Base-by-base conservation (phyloP, 2,113 vertebrate species). In the Cynocephalus volans region DNA sequence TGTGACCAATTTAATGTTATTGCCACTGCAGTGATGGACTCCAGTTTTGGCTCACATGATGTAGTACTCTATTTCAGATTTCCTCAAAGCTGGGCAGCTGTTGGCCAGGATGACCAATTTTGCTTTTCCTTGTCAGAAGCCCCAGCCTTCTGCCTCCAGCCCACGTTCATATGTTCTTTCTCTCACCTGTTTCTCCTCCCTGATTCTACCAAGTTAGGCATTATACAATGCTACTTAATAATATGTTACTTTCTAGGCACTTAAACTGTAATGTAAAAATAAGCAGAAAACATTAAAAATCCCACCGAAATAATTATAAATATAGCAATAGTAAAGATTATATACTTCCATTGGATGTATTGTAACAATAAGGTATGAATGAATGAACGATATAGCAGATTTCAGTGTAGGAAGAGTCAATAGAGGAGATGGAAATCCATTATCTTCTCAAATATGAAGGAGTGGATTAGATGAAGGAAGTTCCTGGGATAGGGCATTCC, bases 61-160 rank as follows among this genome's bases (percentile, higher is more conserved):
- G 0, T 99, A 99, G 98, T 99, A 99, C 94, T 99, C 99, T 8
- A 99, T 99, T 98, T 99, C 99, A 23, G 99, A 99, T 98, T 99
- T 99, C 97, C 99, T 99, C 41, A 41, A 41, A 41, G 41, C 41
- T 41, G 41, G 41, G 41, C 41, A 41, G 41, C 41, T 41, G 41
- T 41, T 41, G 41, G 41, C 41, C 41, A 41, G 41, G 41, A 41
- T 41, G 41, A 41, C 41, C 41, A 41, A 41, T 41, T 41, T 41
- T 41, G 41, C 41, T 41, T 41, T 41, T 41, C 41, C 41, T 41
- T 41, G 41, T 41, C 41, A 41, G 41, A 41, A 41, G 41, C 41
- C 4, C 0, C 81, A 5, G 19, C 45, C 18, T 48, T 10, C 52
- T 50, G 72, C 18, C n/a, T 56, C 60, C 10, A 33, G 48, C 33